These are phyloP conservation scores for Limnephilus rhombicus DNA, from an alignment of 2,888 invertebrate genomes.

Conservation along the genomic window DNA sequence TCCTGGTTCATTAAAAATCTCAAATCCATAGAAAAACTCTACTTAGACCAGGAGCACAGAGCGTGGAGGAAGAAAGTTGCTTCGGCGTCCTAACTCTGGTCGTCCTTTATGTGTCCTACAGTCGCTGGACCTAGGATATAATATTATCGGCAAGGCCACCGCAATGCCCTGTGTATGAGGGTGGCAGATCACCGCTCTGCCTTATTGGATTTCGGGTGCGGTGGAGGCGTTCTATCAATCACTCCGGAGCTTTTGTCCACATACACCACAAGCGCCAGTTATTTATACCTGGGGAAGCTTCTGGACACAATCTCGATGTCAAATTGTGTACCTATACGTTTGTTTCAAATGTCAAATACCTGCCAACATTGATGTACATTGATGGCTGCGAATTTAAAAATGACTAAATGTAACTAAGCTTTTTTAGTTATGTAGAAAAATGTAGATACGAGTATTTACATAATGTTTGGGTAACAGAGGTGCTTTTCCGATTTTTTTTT, in stretches of 20 bases:
- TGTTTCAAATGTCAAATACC: not conserved
- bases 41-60: not conserved
- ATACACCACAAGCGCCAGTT: not conserved
- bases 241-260: slow-evolving; percentile 56
- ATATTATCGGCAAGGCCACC: not conserved
- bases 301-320: not conserved
- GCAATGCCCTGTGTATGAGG: slow-evolving; percentile 13
- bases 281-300: not conserved
- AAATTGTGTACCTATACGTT: not conserved
- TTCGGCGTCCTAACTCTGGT: not conserved
- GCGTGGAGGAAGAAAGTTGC: not conserved
- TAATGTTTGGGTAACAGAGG: no score
- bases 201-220: slow-evolving; percentile 57
- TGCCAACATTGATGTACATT: not conserved
- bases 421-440: not conserved
- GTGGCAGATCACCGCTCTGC: slow-evolving; percentile 52
- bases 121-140: not conserved
- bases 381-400: not conserved
- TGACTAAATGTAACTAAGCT: not conserved
- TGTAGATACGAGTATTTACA: no score
- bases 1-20: no score
- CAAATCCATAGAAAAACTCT: not conserved
- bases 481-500: no score
- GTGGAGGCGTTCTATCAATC: slow-evolving; percentile 60
- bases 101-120: not conserved